phyloP scores from a whole-genome alignment of 2,113 vertebrate genomes.

The Prunella fulvescens region DNA sequence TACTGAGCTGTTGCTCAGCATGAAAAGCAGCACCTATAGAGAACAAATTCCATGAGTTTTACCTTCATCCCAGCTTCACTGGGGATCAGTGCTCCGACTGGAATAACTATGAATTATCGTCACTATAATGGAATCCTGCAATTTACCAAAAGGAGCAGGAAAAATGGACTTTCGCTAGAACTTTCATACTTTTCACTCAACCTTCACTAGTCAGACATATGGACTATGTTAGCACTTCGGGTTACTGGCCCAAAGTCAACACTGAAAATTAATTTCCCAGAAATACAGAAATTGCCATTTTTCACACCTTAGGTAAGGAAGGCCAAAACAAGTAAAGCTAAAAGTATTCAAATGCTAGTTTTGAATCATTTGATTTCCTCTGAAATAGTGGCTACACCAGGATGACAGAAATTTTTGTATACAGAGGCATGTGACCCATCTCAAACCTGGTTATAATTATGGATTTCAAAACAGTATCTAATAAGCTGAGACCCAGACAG shows the following conservation, averaged over 20 bases:
- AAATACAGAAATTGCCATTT: constrained; percentile 54
- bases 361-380: constrained; percentile 34
- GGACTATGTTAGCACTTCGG: constrained; percentile 65
- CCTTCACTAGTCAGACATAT: constrained; percentile 55
- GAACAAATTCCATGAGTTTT: constrained; percentile 46
- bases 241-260: constrained; percentile 54
- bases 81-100: constrained; percentile 14
- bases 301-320: constrained; percentile 46
- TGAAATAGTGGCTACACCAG: neutral
- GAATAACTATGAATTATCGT: constrained; percentile 39
- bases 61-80: constrained; percentile 15
- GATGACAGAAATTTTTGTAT: neutral
- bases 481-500: constrained; percentile 40
- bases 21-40: neutral
- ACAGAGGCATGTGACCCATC: neutral
- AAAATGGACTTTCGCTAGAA: constrained; percentile 54
- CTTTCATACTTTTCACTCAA: constrained; percentile 42
- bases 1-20: neutral
- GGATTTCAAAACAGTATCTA: constrained; percentile 47
- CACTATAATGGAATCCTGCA: constrained; percentile 58
- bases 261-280: constrained; percentile 66
- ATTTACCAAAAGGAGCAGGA: constrained; percentile 59
- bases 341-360: constrained; percentile 31
- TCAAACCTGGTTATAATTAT: constrained; percentile 30
- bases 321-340: constrained; percentile 39